Conservation (phyloP, 2,888 invertebrate species). For the Diarsia brunnea region DNA sequence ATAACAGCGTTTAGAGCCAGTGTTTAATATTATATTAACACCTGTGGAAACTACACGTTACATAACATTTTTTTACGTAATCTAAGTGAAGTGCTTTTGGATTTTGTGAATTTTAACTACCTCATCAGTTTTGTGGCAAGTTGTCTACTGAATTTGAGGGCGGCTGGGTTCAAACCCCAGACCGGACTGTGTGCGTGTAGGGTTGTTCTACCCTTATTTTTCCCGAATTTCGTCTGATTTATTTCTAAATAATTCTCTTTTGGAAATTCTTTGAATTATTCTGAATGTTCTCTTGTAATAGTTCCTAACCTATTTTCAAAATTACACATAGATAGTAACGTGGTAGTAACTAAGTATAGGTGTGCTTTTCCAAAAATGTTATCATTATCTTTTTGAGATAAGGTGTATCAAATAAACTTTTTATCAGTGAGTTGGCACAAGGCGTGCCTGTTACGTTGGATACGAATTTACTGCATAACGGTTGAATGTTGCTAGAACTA, state of each 20-base stretch:
- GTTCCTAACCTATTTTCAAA: neutral
- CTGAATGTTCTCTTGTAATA: neutral
- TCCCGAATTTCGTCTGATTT: neutral
- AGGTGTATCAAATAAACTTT: conserved; percentile 31
- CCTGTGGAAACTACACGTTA: conserved; percentile 65
- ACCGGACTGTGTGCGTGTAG: neutral
- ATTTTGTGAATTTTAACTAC: conserved; percentile 53
- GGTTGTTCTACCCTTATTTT: conserved; percentile 6
- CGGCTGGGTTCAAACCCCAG: conserved; percentile 55
- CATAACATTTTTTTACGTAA: conserved; percentile 72
- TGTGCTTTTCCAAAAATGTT: conserved; percentile 20
- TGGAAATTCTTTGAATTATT: neutral
- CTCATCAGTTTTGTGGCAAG: conserved; percentile 43
- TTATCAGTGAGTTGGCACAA: conserved; percentile 57
- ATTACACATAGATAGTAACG: neutral
- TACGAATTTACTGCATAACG: conserved; percentile 13
- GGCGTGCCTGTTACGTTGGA: conserved; percentile 37
- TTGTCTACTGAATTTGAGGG: conserved; percentile 27
- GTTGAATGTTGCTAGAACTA: conserved; percentile 5
- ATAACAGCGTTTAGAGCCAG: conserved; percentile 57
- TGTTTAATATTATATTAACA: conserved; percentile 60
- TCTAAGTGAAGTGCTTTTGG: conserved; percentile 66
- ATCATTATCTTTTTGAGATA: conserved; percentile 32
- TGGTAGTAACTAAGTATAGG: neutral
- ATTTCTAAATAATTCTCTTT: neutral